phyloP scores from a whole-genome alignment of 35 echinoderm and acorn worm genomes.

The Amphiura filiformis region DNA sequence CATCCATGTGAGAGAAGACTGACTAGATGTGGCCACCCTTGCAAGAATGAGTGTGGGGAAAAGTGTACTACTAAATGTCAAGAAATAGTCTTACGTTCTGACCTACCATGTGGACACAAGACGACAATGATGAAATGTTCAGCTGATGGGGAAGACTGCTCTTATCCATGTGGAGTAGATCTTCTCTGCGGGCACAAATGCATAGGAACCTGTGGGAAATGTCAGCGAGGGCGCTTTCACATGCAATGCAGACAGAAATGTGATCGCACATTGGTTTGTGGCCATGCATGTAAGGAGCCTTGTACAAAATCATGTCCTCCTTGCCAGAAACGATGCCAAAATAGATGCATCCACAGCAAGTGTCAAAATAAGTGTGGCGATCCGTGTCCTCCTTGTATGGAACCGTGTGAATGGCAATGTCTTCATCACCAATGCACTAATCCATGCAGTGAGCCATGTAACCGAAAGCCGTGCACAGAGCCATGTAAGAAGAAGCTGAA shows the following conservation, averaged over 20 bases:
- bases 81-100: constrained; percentile 7
- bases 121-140: constrained; percentile 50
- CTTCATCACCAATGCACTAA: constrained; percentile 35
- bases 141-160: constrained; percentile 43
- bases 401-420: constrained; percentile 62
- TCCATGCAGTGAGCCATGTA: constrained; percentile 61
- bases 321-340: constrained; percentile 63
- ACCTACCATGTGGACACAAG: constrained; percentile 54
- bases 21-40: constrained; percentile 60
- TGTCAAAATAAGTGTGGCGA: constrained; percentile 72
- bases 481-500: too few relatives aligned
- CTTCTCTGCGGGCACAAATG: constrained; percentile 73
- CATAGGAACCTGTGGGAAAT: constrained; percentile 46
- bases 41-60: constrained; percentile 67
- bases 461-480: constrained; percentile 33
- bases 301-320: constrained; percentile 84
- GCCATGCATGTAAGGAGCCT: constrained; percentile 58
- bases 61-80: constrained; percentile 46
- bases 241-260: constrained; percentile 59
- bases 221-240: constrained; percentile 55
- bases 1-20: constrained; percentile 26
- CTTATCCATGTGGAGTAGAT: constrained; percentile 21
- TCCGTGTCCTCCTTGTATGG: constrained; percentile 59
- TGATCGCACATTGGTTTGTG: constrained; percentile 69
- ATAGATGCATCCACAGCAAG: constrained; percentile 74